Percentiles rank a stretch among this genome's conserved stretches.
Conservation (phyloP, 2,797 vertebrate species). For the Manis javanica region DNA sequence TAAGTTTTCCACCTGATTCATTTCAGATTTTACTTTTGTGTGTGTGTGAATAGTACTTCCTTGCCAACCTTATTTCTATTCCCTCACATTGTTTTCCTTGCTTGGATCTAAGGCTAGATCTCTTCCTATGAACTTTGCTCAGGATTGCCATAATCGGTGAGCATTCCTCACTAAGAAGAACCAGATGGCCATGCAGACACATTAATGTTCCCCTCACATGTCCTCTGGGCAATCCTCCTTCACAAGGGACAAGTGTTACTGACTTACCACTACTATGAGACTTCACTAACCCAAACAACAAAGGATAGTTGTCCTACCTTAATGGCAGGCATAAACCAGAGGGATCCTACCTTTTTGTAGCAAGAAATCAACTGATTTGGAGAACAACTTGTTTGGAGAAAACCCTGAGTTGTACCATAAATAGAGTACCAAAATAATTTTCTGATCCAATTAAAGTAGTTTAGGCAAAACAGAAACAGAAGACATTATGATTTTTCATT, state of each 20-base stretch:
- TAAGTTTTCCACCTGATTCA: slow-evolving; percentile 27
- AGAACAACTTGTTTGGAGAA: not conserved
- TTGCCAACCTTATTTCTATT: not conserved
- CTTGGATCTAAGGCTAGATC: not conserved
- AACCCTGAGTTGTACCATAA: not conserved
- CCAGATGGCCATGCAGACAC: slow-evolving; percentile 54
- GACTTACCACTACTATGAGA: not conserved
- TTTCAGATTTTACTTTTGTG: not conserved
- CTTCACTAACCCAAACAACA: not conserved
- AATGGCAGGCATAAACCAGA: not conserved
- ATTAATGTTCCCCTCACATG: not conserved
- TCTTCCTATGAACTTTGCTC: not conserved
- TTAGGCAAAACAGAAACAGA: slow-evolving; percentile 6
- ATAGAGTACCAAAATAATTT: not conserved
- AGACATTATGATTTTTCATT: not conserved
- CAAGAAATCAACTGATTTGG: not conserved
- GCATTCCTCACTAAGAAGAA: slow-evolving; percentile 71
- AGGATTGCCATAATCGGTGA: not conserved
- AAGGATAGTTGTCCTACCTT: not conserved
- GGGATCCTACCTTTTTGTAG: not conserved
- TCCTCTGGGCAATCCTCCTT: slow-evolving; percentile 2
- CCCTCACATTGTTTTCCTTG: not conserved
- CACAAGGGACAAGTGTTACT: not conserved
- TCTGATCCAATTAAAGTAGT: slow-evolving; percentile 19
- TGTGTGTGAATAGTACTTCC: not conserved